A percentile compares a stretch with the other conserved stretches of the same genome.
phyloP scores from a whole-genome alignment of 1,140 invertebrate species.

The Lutraria rhynchaena region DNA sequence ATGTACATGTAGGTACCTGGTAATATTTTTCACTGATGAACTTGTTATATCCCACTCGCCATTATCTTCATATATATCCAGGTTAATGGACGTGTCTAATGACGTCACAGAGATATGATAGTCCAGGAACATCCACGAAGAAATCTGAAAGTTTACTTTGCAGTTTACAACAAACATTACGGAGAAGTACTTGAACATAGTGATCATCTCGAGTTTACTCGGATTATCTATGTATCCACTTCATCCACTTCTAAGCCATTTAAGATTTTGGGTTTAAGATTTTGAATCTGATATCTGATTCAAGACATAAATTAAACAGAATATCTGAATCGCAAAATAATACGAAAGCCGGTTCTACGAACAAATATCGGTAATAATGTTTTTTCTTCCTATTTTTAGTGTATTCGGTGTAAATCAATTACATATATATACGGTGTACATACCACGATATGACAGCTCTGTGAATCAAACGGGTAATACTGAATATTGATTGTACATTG shows the following conservation, averaged over 20 bases:
- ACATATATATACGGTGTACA: no score
- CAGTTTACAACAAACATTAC: neutral
- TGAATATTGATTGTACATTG: slow-evolving; percentile 34
- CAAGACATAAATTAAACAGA: no score
- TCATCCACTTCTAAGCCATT: neutral
- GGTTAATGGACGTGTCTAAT: neutral
- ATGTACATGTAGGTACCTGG: no score
- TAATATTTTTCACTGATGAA: neutral
- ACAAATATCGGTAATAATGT: neutral
- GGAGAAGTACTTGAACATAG: neutral
- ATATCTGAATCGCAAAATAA: no score
- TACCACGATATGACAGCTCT: slow-evolving; percentile 22
- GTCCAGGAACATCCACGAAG: slow-evolving; percentile 12
- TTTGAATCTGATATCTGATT: no score
- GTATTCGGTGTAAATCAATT: no score
- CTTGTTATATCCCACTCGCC: slow-evolving; percentile 19
- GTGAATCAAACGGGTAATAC: slow-evolving; percentile 52
- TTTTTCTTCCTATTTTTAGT: neutral
- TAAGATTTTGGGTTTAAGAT: no score
- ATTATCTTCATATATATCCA: slow-evolving; percentile 20
- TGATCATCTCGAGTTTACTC: neutral
- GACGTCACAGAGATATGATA: neutral
- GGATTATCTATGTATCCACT: no score
- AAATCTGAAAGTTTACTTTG: neutral
- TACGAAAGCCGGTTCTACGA: no score